phyloP scores from a whole-genome alignment of 1,140 invertebrate species.

The Drosophila littoralis region DNA sequence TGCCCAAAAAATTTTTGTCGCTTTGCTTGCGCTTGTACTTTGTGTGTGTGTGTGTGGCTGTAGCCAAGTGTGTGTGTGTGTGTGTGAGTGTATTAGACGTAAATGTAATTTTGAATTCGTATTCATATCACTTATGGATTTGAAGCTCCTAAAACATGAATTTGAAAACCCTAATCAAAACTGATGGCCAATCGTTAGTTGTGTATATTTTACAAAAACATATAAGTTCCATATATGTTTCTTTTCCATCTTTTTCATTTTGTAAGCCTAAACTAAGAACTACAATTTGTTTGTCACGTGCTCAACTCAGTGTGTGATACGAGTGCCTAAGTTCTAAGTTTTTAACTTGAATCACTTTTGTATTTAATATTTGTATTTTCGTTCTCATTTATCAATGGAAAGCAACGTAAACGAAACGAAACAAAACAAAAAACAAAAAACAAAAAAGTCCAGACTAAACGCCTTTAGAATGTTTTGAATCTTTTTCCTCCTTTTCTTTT shows the following conservation, averaged over 20 bases:
- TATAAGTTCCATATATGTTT: conserved; percentile 18
- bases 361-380: conserved; percentile 67
- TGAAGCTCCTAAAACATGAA: conserved; percentile 73
- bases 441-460: conserved; percentile 3
- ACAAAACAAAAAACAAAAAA: conserved; percentile 23
- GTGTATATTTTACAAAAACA: conserved; percentile 37
- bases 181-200: conserved; percentile 59
- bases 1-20: conserved; percentile 24
- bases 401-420: neutral
- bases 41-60: conserved; percentile 35
- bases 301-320: conserved; percentile 63
- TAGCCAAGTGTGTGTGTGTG: conserved; percentile 10
- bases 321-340: conserved; percentile 76
- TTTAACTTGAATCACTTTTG: conserved; percentile 79
- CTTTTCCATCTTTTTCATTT: conserved; percentile 13
- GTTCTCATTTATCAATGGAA: conserved; percentile 47
- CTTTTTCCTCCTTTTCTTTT: conserved; percentile 5
- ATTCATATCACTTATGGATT: conserved; percentile 78
- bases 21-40: conserved; percentile 66
- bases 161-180: conserved; percentile 76
- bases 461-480: conserved; percentile 46
- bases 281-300: conserved; percentile 76
- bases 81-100: conserved; percentile 28
- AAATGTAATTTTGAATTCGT: conserved; percentile 75
- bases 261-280: conserved; percentile 64